Percentiles rank a stretch among this genome's conserved stretches.
These are phyloP conservation scores for Liodrosophila aerea DNA, from an alignment of 2,888 invertebrate species.

Conservation along the genomic window DNA sequence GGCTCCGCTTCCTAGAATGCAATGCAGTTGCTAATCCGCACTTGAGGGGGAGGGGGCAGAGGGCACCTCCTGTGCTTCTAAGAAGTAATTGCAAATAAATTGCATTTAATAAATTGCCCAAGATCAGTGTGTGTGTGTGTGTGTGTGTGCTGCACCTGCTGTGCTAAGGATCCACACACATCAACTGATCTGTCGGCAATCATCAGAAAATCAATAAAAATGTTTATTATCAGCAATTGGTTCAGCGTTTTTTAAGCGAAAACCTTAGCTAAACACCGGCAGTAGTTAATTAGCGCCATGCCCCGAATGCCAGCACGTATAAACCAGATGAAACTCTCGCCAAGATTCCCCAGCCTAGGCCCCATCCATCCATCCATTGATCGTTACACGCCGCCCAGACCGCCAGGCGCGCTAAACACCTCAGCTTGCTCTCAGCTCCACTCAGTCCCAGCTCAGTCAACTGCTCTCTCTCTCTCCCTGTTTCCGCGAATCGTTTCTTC, in stretches of 20 bases:
- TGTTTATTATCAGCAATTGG: conserved; percentile 74
- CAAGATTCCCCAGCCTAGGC: not conserved
- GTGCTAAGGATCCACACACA: no score
- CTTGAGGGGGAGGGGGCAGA: not conserved
- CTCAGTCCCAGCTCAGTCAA: conserved; percentile 13
- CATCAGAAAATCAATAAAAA: conserved; percentile 77
- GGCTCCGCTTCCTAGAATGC: conserved; percentile 59
- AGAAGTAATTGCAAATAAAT: conserved; percentile 76
- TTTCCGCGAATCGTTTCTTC: conserved; percentile 66
- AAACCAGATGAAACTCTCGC: conserved; percentile 28
- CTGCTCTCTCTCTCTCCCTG: not conserved
- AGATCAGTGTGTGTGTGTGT: not conserved
- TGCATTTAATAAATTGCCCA: conserved; percentile 76
- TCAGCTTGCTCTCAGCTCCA: not conserved
- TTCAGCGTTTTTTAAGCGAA: conserved; percentile 30
- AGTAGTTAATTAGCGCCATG: conserved; percentile 82
- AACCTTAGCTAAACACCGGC: conserved; percentile 71
- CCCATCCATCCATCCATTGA: conserved; percentile 46
- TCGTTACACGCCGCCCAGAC: conserved; percentile 69
- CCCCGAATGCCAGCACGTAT: conserved; percentile 73
- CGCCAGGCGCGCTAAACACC: conserved; percentile 61
- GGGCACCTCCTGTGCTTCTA: conserved; percentile 71
- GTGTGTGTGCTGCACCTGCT: not conserved
- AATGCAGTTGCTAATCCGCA: conserved; percentile 23
- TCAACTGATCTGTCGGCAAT: conserved; percentile 63